Evolutionary conservation across 1,140 invertebrate species (phyloP), one percentile per base, ranked within the genome.

Genomic region (Drosophila oshimai): DNA sequence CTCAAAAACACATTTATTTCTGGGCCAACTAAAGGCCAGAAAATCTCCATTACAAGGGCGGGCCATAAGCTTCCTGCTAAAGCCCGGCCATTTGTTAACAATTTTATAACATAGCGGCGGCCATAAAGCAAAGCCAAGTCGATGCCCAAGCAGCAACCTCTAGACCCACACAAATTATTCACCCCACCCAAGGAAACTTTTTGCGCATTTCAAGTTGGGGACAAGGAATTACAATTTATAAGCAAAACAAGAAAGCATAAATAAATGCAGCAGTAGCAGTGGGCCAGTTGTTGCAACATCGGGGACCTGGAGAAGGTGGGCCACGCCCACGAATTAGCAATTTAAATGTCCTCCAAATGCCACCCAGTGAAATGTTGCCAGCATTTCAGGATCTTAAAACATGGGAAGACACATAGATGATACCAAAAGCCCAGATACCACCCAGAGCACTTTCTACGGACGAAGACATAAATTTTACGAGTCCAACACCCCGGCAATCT

Each of bases 191-290:
- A 64, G 58, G 61, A 49, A 65, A 64, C 42, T 49, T 65, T 65
- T 65, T 65, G 61, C 61, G 61, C 61, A 65, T 65, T 65, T 65
- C 61, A 65, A 65, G 65, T 57, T 69, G 65, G 26, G 68, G 37
- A 72, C 45, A 71, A 34, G 67, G 46, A 58, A 61, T 72, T 72
- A 71, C 67, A 72, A 72, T 72, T 72, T 72, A 72, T 72, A 68
- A 68, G 64, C 64, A 68, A 71, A 47, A 49, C 53, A 70, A 58
- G 69, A 69, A 71, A 26, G 54, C 68, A 72, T 72, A 72, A 72
- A 72, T 72, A 72, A 72, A 71, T 72, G 68, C 67, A 70, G 31
- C 20, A 65, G 60, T 22, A 34, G 10, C 17, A 36, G 9, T n/a
- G 37, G 31, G n/a, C n/a, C n/a, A n/a, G n/a, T n/a, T n/a, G 49